Percentiles rank a stretch among this genome's conserved stretches.
Conservation (phyloP, 2,113 vertebrate species). For the Muntiacus muntjak region DNA sequence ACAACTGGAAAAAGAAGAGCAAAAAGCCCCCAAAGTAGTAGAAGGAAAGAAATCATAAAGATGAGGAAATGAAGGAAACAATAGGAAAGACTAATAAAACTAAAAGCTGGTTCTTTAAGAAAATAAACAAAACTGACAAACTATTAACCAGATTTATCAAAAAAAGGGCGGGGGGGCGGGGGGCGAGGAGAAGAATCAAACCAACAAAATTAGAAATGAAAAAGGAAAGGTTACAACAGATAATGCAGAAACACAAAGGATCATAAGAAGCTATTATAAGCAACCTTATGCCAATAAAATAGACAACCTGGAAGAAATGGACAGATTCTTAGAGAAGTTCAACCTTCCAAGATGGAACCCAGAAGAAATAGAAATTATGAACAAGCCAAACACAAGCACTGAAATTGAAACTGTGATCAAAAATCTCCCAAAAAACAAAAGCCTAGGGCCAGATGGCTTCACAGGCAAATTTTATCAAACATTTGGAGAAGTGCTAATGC, state of each 20-base stretch:
- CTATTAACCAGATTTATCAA: not conserved
- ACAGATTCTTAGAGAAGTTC: not conserved
- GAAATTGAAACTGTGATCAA: not conserved
- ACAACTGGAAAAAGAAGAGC: not conserved
- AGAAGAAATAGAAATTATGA: not conserved
- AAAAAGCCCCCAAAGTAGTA: not conserved
- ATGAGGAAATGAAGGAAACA: not conserved
- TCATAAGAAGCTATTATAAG: fast-evolving
- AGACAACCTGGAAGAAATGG: not conserved
- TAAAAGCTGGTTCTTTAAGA: not conserved
- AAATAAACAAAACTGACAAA: not conserved
- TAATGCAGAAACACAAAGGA: not conserved
- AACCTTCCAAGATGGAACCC: not conserved
- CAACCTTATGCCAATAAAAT: not conserved
- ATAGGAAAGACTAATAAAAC: not conserved
- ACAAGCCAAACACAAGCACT: not conserved
- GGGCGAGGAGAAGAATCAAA: not conserved
- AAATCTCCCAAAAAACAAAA: not conserved
- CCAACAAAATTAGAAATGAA: not conserved
- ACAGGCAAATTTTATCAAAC: not conserved
- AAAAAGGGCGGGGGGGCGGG: not conserved
- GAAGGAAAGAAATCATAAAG: not conserved
- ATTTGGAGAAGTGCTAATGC: not conserved
- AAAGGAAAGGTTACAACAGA: not conserved
- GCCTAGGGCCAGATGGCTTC: not conserved